These are phyloP conservation scores for Phragmatobia fuliginosa DNA, from an alignment of 2,888 invertebrate species.

Conservation along the genomic window DNA sequence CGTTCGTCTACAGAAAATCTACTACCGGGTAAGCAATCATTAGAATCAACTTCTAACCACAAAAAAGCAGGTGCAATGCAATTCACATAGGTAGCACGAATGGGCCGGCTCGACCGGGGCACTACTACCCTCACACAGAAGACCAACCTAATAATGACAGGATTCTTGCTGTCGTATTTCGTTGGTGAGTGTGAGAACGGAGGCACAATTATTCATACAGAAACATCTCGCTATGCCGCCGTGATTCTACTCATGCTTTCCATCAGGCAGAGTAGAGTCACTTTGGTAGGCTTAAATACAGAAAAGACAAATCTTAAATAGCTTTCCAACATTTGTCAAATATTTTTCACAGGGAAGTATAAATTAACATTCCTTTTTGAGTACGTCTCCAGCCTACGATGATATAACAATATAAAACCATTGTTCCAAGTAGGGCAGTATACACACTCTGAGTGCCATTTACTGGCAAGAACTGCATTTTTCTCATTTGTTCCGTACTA, in stretches of 20 bases:
- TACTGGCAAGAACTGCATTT: conserved; percentile 35
- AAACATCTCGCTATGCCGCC: too few relatives aligned
- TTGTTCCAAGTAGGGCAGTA: conserved; percentile 62
- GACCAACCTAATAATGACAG: too few relatives aligned
- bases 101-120: too few relatives aligned
- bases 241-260: too few relatives aligned
- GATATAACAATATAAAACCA: conserved; percentile 54
- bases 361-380: conserved; percentile 39
- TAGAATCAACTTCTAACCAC: not conserved
- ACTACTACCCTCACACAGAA: too few relatives aligned
- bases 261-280: too few relatives aligned
- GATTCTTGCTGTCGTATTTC: too few relatives aligned
- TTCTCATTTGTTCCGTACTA: not conserved
- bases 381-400: conserved; percentile 30
- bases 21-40: not conserved
- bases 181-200: too few relatives aligned
- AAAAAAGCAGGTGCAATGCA: not conserved
- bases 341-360: conserved; percentile 47
- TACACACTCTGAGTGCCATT: conserved; percentile 34
- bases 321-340: conserved; percentile 9
- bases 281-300: too few relatives aligned
- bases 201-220: too few relatives aligned
- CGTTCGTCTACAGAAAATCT: not conserved
- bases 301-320: too few relatives aligned
- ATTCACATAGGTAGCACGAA: too few relatives aligned